These are phyloP conservation scores for Kryphioiulus occultus DNA, from an alignment of 2,888 invertebrate genomes.

Conservation along the genomic window DNA sequence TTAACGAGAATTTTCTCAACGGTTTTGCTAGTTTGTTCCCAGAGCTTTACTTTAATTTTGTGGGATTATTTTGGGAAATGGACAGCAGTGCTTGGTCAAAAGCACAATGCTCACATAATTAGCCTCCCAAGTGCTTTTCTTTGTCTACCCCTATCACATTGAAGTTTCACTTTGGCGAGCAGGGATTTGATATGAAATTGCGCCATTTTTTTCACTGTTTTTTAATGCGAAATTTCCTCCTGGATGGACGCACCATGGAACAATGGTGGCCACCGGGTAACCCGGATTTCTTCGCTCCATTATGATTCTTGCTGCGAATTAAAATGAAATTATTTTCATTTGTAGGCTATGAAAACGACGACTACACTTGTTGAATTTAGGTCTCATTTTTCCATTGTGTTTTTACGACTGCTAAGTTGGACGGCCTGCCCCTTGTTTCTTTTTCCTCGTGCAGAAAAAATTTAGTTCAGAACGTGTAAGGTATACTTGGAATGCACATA, in stretches of 20 bases:
- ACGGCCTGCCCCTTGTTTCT: background rate
- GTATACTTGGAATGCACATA: background rate
- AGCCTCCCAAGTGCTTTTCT: background rate
- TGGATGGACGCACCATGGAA: background rate
- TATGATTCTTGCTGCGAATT: slow-evolving; percentile 21
- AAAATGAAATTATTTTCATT: slow-evolving; percentile 23
- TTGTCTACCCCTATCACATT: background rate
- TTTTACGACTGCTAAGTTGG: background rate
- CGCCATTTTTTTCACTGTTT: background rate
- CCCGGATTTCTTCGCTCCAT: slow-evolving; percentile 5
- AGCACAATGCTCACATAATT: background rate
- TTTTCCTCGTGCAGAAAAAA: background rate
- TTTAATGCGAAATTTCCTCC: slow-evolving; percentile 23
- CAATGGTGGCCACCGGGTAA: slow-evolving; percentile 8
- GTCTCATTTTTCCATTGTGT: slow-evolving; percentile 8
- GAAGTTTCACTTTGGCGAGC: background rate
- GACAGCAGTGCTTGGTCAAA: background rate
- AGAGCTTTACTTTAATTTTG: background rate
- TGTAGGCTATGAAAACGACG: slow-evolving; percentile 13
- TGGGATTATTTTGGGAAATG: background rate
- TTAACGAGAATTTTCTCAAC: background rate
- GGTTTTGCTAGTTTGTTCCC: background rate
- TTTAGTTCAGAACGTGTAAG: no score
- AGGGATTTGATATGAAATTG: background rate
- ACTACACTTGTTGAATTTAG: background rate